Percentiles rank a stretch among this genome's conserved stretches.
Evolutionary conservation across 2,888 invertebrate species (phyloP).

Genomic region (Pachydiplax longipennis): DNA sequence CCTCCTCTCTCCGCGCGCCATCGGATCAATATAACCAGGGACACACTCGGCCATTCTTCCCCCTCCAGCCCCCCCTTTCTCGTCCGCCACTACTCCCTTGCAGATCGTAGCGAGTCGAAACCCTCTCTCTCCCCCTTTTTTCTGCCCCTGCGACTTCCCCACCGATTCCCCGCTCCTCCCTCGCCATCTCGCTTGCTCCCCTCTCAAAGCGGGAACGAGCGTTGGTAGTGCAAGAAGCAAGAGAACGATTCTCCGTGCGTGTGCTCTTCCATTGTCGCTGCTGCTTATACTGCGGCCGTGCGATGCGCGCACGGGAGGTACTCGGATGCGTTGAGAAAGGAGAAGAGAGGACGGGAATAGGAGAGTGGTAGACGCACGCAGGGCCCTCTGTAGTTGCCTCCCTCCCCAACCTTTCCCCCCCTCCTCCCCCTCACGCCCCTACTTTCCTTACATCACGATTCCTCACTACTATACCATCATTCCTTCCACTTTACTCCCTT

Average conservation of each 20-base stretch:
- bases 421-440: background rate
- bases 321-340: background rate
- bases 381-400: background rate
- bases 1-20: conserved; percentile 3
- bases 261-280: background rate
- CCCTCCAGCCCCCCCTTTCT: background rate
- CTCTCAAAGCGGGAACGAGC: conserved; percentile 45
- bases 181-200: background rate
- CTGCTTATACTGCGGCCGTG: conserved; percentile 22
- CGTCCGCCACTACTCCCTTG: background rate
- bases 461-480: background rate
- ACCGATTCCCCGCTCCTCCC: background rate
- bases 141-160: background rate
- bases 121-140: background rate
- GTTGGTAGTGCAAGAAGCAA: background rate
- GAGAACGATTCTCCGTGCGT: background rate
- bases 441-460: background rate
- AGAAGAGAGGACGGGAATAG: conserved; percentile 9
- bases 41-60: background rate
- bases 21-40: conserved; percentile 43
- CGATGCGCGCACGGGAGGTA: conserved; percentile 18
- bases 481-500: background rate
- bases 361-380: background rate
- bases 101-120: background rate
- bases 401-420: background rate